phyloP scores from a whole-genome alignment of 92 coral and sea anemone species.

The Parazoanthus darwini region DNA sequence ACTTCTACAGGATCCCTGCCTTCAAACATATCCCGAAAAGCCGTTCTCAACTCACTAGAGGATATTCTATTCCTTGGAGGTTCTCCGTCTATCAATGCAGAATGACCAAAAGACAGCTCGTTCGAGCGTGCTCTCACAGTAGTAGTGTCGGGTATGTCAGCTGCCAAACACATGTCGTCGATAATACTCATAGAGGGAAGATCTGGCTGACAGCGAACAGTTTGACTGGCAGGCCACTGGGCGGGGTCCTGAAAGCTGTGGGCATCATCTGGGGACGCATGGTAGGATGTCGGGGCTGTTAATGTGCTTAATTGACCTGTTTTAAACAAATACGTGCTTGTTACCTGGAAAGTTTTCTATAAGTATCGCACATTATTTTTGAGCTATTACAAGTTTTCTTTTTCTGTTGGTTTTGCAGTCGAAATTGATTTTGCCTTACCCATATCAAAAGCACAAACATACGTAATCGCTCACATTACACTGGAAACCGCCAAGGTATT shows the following conservation, averaged over 20 bases:
- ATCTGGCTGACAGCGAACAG: not conserved
- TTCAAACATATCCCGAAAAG: not conserved
- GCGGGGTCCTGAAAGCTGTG: not conserved
- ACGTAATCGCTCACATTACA: too few relatives aligned
- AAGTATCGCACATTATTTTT: too few relatives aligned
- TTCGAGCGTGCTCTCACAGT: too few relatives aligned
- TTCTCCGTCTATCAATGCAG: not conserved
- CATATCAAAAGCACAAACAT: too few relatives aligned
- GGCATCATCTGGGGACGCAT: not conserved
- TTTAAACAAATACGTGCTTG: too few relatives aligned
- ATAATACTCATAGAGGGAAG: not conserved
- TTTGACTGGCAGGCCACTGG: not conserved
- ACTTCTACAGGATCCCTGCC: not conserved
- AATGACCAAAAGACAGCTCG: not conserved
- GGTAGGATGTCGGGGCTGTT: not conserved
- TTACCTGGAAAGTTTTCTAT: too few relatives aligned
- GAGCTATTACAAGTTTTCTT: too few relatives aligned
- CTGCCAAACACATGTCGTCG: not conserved
- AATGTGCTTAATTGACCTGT: too few relatives aligned
- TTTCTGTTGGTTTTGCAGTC: too few relatives aligned
- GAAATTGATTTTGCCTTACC: too few relatives aligned
- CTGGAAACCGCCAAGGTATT: too few relatives aligned
- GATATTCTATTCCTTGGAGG: not conserved
- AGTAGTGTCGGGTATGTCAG: not conserved
- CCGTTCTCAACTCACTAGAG: not conserved